A percentile compares a stretch with the other conserved stretches of the same genome.
phyloP scores from a whole-genome alignment of 2,113 vertebrate genomes.

The Ailuropoda melanoleuca region DNA sequence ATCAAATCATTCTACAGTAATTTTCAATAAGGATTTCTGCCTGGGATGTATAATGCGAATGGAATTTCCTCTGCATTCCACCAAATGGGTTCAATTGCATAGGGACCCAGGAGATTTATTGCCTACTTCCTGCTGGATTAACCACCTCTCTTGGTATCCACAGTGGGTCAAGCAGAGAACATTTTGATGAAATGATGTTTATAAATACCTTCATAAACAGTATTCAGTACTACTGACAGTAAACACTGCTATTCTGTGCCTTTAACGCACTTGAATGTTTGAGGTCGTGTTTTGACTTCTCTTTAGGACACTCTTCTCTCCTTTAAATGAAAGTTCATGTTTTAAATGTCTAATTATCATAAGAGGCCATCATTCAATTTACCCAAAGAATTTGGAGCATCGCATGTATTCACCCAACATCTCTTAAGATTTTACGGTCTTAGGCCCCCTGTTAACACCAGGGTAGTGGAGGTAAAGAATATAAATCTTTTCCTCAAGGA shows the following conservation, averaged over 20 bases:
- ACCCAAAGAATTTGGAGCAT: not conserved
- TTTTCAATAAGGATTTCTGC: not conserved
- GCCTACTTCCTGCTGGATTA: not conserved
- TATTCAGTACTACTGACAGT: rapidly evolving
- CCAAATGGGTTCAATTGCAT: not conserved
- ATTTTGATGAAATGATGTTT: rapidly evolving
- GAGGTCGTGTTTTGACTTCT: not conserved
- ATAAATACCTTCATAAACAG: no score
- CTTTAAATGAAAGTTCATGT: not conserved
- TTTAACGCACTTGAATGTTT: no score
- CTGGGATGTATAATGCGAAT: not conserved
- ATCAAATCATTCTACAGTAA: rapidly evolving
- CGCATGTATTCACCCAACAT: no score
- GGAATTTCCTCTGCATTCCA: not conserved
- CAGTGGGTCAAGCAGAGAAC: rapidly evolving
- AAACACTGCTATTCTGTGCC: rapidly evolving
- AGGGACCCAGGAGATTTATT: no score
- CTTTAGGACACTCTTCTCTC: not conserved
- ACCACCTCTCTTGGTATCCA: not conserved
- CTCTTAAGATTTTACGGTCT: not conserved
- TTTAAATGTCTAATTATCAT: not conserved
- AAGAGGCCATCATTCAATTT: not conserved
- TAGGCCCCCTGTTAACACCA: not conserved
- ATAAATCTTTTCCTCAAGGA: not conserved
- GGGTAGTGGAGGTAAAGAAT: not conserved